These are phyloP conservation scores for Xylota sylvarum DNA, from an alignment of 2,888 invertebrate genomes.

Conservation along the genomic window DNA sequence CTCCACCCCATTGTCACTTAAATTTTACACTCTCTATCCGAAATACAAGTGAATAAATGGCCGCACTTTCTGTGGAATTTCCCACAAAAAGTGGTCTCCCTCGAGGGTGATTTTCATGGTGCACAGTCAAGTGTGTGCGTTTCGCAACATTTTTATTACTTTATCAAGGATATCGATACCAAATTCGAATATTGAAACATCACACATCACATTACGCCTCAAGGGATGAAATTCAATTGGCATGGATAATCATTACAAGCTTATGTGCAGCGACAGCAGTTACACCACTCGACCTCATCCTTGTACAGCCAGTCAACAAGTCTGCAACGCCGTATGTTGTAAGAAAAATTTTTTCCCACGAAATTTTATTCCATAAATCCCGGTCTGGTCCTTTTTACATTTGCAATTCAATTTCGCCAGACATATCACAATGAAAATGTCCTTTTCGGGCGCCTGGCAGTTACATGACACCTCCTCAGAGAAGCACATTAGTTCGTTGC, in stretches of 20 bases:
- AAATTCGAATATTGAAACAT: conserved; percentile 72
- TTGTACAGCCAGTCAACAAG: conserved; percentile 51
- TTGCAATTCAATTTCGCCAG: conserved; percentile 72
- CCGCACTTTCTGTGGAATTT: conserved; percentile 55
- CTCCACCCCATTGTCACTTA: background rate
- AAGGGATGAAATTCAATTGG: conserved; percentile 73
- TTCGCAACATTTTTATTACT: conserved; percentile 58
- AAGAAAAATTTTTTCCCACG: conserved; percentile 62
- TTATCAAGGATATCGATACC: conserved; percentile 70
- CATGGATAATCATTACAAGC: conserved; percentile 52
- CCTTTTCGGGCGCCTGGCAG: conserved; percentile 61
- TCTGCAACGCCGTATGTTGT: conserved; percentile 45
- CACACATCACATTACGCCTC: conserved; percentile 48
- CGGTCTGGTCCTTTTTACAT: conserved; percentile 54
- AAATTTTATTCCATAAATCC: conserved; percentile 57
- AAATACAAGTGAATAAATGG: conserved; percentile 52
- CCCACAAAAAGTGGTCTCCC: conserved; percentile 66
- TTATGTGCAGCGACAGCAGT: conserved; percentile 10
- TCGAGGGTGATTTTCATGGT: conserved; percentile 64
- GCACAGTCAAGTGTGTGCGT: conserved; percentile 60
- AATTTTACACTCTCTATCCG: background rate
- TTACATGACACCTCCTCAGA: conserved; percentile 71
- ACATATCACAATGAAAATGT: conserved; percentile 74
- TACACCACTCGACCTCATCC: conserved; percentile 9
- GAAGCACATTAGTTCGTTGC: conserved; percentile 38